Evolutionary conservation across 2,797 vertebrate species (phyloP).

Genomic region (Gymnopithys bicolor): DNA sequence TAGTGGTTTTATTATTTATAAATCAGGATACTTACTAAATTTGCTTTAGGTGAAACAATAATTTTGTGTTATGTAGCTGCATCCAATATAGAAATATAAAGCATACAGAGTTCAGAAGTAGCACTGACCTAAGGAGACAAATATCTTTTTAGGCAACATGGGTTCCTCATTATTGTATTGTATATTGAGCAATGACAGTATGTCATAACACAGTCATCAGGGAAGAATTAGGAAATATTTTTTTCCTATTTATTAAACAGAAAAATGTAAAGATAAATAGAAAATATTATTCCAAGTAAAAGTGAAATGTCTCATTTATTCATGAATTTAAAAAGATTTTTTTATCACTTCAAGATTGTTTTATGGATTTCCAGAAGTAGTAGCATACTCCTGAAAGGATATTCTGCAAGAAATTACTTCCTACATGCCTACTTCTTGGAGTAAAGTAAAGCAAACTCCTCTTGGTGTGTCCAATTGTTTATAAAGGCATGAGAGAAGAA

Average conservation of each 20-base stretch:
- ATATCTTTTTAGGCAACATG: neutral
- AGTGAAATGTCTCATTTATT: neutral
- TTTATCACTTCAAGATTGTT: neutral
- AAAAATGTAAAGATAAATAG: neutral
- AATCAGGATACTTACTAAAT: neutral
- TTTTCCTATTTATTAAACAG: neutral
- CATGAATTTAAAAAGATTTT: neutral
- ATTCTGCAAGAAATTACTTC: neutral
- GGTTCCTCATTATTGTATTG: neutral
- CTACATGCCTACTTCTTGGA: neutral
- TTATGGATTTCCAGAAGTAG: neutral
- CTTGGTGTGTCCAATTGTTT: neutral
- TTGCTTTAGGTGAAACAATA: neutral
- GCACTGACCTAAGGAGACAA: neutral
- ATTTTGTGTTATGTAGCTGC: neutral
- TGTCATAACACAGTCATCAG: neutral
- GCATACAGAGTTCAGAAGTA: neutral
- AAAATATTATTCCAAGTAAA: neutral
- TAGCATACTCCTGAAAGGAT: neutral
- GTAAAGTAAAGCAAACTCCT: neutral
- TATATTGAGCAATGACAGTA: neutral
- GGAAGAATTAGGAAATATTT: neutral
- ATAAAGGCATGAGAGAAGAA: neutral
- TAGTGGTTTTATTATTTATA: neutral
- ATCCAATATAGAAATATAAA: neutral